These are phyloP conservation scores for Pseudopodoces humilis DNA, from an alignment of 2,113 vertebrate genomes.

Conservation along the genomic window DNA sequence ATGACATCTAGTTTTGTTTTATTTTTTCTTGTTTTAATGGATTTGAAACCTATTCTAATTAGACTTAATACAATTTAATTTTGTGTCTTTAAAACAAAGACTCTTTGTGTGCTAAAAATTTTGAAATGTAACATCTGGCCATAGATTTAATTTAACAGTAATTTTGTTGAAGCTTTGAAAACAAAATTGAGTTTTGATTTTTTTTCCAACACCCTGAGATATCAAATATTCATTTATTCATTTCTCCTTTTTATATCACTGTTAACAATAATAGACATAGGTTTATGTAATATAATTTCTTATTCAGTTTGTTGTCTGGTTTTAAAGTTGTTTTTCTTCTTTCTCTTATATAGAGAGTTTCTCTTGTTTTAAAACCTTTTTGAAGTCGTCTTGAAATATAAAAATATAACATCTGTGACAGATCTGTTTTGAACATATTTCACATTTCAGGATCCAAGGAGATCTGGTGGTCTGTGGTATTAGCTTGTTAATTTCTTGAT, in stretches of 20 bases:
- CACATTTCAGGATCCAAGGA: conserved; percentile 43
- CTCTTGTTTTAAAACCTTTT: conserved; percentile 49
- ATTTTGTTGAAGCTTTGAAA: neutral
- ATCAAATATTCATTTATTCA: conserved; percentile 17
- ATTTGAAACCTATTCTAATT: neutral
- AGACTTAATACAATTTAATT: neutral
- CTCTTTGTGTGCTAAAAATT: neutral
- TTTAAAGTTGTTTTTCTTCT: conserved; percentile 40
- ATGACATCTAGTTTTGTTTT: neutral
- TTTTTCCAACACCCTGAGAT: neutral
- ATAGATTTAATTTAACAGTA: neutral
- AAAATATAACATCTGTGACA: conserved; percentile 53
- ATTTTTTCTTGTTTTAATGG: neutral
- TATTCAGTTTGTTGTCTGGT: conserved; percentile 42
- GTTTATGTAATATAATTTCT: conserved; percentile 47
- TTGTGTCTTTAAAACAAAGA: neutral
- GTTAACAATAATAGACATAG: conserved; percentile 39
- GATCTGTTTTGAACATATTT: conserved; percentile 51
- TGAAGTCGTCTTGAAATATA: conserved; percentile 43
- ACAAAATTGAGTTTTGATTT: neutral
- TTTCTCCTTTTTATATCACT: conserved; percentile 34
- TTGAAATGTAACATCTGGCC: neutral
- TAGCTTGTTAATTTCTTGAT: conserved; percentile 80
- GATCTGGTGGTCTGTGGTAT: conserved; percentile 61
- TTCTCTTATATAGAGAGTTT: neutral